phyloP scores from a whole-genome alignment of 2,888 invertebrate species.

The Nephrotoma flavescens region DNA sequence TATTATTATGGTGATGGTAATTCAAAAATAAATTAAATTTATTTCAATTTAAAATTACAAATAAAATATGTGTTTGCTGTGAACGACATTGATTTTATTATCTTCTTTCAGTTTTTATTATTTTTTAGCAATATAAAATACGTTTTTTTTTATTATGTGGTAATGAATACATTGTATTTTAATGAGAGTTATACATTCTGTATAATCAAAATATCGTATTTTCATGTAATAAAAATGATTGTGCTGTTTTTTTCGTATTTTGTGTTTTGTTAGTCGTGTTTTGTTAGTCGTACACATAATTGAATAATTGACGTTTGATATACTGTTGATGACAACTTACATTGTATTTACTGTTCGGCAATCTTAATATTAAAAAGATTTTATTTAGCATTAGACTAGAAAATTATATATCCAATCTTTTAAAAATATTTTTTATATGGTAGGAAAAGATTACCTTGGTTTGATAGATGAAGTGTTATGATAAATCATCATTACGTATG shows the following conservation, averaged over 20 bases:
- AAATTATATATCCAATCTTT: neutral
- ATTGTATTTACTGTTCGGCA: neutral
- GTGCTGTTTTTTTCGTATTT: neutral
- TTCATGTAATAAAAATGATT: neutral
- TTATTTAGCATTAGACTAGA: neutral
- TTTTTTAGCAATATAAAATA: neutral
- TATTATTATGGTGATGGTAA: neutral
- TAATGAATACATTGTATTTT: neutral
- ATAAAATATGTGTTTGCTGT: neutral
- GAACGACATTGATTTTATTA: neutral
- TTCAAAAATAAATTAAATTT: neutral
- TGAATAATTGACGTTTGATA: neutral
- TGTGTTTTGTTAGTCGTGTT: too few species aligned
- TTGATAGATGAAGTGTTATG: neutral
- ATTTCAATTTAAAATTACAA: neutral
- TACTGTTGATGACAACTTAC: neutral
- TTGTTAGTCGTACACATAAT: neutral
- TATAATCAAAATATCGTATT: neutral
- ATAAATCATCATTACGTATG: neutral
- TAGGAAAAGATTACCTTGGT: neutral
- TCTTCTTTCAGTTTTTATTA: neutral
- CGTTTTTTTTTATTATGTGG: neutral
- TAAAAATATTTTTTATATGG: neutral
- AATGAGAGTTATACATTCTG: neutral
- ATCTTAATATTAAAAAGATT: neutral